Evolutionary conservation across 2,113 vertebrate species (phyloP).

Genomic region (Uria lomvia): DNA sequence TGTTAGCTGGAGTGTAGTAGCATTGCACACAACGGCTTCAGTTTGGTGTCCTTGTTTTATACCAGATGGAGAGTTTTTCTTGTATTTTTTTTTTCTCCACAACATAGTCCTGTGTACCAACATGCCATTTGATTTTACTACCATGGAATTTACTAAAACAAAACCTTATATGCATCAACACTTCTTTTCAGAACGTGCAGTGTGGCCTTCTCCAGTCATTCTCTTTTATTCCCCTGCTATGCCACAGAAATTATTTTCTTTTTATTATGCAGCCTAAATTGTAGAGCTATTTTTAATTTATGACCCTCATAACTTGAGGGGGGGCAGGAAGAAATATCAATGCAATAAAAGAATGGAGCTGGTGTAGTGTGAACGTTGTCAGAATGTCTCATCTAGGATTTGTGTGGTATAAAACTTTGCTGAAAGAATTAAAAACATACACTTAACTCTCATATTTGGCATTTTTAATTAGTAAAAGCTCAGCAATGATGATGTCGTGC

Average conservation of each 20-base stretch:
- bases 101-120: background rate
- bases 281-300: constrained; percentile 43
- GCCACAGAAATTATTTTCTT: background rate
- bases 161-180: background rate
- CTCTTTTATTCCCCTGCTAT: background rate
- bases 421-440: constrained; percentile 34
- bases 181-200: background rate
- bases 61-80: background rate
- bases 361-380: background rate
- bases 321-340: constrained; percentile 9
- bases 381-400: constrained; percentile 50
- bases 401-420: constrained; percentile 16
- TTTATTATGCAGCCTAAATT: background rate
- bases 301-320: background rate
- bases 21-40: background rate
- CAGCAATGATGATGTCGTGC: constrained; percentile 1
- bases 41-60: background rate
- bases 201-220: background rate
- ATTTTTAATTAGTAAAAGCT: constrained; percentile 43
- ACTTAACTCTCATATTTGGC: constrained; percentile 8
- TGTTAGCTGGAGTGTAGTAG: background rate
- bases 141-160: background rate
- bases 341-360: constrained; percentile 4
- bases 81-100: background rate
- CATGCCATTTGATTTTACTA: background rate